Evolutionary conservation across 2,888 invertebrate genomes (phyloP).

Genomic region (Chalcosyrphus nemorum): DNA sequence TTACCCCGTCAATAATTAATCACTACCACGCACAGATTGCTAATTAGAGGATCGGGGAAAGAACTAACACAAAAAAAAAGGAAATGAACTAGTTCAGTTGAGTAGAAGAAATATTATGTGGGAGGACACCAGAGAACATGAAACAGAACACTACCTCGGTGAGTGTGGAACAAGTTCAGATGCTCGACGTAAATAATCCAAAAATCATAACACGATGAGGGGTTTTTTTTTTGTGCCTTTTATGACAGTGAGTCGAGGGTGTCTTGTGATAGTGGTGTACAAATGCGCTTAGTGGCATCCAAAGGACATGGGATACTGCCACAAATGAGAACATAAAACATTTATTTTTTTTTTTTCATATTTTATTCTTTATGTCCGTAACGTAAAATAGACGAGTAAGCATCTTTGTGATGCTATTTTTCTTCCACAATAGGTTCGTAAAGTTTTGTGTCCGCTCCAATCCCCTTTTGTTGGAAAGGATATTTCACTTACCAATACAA

Average conservation of each 20-base stretch:
- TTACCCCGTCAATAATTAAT: conserved; percentile 67
- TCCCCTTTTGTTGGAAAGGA: neutral
- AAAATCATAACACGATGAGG: conserved; percentile 18
- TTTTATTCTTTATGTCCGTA: conserved; percentile 37
- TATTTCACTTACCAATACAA: conserved; percentile 17
- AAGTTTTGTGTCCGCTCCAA: neutral
- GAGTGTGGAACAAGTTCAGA: conserved; percentile 16
- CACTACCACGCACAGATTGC: conserved; percentile 60
- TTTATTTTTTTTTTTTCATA: conserved; percentile 20
- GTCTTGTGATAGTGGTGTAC: conserved; percentile 13
- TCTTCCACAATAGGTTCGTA: conserved; percentile 44
- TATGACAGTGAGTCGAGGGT: neutral
- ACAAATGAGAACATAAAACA: conserved; percentile 54
- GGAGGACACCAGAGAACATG: neutral
- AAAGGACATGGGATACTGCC: conserved; percentile 19
- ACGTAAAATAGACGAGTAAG: conserved; percentile 56
- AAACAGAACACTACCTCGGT: conserved; percentile 6
- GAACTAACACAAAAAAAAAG: neutral
- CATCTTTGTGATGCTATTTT: conserved; percentile 52
- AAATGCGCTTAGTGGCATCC: conserved; percentile 25
- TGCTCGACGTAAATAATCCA: conserved; percentile 17
- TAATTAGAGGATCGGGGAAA: conserved; percentile 47
- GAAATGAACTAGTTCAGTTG: neutral
- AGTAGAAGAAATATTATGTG: neutral
- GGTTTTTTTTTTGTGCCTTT: neutral